phyloP scores from a whole-genome alignment of 2,888 invertebrate genomes.

The Sinentomon sp. region DNA sequence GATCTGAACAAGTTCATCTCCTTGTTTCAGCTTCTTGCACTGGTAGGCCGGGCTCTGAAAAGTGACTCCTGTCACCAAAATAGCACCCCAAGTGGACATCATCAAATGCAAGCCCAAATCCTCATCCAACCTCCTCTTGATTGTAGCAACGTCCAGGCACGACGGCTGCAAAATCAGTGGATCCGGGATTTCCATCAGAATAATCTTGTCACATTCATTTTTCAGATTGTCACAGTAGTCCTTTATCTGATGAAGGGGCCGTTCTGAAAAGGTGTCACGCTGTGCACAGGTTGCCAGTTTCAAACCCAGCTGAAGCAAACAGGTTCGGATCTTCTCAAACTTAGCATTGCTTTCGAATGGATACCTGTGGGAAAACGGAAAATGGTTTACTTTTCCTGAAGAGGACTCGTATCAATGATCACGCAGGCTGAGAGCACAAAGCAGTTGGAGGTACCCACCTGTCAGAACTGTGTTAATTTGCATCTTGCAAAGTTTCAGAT shows the following conservation, averaged over 20 bases:
- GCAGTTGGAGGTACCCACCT: no score
- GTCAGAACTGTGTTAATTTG: no score
- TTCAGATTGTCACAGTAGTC: constrained; percentile 44
- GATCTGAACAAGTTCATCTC: constrained; percentile 86
- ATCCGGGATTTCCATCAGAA: constrained; percentile 52
- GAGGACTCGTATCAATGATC: no score
- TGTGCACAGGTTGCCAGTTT: constrained; percentile 76
- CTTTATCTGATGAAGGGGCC: constrained; percentile 46
- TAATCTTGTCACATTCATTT: constrained; percentile 52
- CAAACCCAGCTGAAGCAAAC: constrained; percentile 47
- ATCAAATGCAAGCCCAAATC: constrained; percentile 27
- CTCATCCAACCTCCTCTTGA: constrained; percentile 54
- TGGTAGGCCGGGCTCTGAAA: constrained; percentile 76
- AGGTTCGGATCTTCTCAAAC: no score
- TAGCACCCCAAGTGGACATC: constrained; percentile 5
- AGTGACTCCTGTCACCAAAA: constrained; percentile 61
- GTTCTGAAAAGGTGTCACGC: constrained; percentile 62
- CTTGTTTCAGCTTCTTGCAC: constrained; percentile 71
- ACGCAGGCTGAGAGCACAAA: no score
- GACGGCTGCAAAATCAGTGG: constrained; percentile 75
- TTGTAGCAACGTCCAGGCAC: constrained; percentile 55
- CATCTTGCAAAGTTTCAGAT: no score
- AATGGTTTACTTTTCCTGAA: no score
- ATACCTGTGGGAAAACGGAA: no score
- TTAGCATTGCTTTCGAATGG: no score